These are phyloP conservation scores for Gila orcuttii DNA, from an alignment of 2,113 vertebrate species.

Conservation along the genomic window DNA sequence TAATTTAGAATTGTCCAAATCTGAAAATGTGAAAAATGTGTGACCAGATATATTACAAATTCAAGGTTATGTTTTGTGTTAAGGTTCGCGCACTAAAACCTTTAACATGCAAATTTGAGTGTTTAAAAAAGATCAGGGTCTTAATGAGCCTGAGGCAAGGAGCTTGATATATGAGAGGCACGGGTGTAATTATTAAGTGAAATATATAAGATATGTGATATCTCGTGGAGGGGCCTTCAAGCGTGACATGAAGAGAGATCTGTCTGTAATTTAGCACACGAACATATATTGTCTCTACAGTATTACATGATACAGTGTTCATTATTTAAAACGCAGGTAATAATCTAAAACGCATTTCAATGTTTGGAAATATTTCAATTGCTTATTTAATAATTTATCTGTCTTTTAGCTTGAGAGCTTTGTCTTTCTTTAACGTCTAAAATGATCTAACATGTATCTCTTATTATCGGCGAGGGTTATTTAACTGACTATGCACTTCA, in stretches of 20 bases:
- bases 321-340: neutral
- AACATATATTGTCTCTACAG: conserved; percentile 34
- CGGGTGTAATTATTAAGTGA: conserved; percentile 76
- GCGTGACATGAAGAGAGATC: conserved; percentile 34
- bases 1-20: neutral
- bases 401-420: neutral
- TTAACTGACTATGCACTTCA: neutral
- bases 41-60: neutral
- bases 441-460: neutral
- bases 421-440: too few species aligned
- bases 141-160: conserved; percentile 73
- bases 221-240: conserved; percentile 48
- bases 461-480: neutral
- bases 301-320: neutral
- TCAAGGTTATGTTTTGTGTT: conserved; percentile 51
- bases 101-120: conserved; percentile 73
- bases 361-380: neutral
- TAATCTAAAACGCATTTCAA: neutral
- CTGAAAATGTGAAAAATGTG: neutral
- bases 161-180: conserved; percentile 73
- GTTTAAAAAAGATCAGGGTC: conserved; percentile 68
- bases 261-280: conserved; percentile 40
- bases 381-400: neutral
- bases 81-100: conserved; percentile 60
- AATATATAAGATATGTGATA: conserved; percentile 60